Evolutionary conservation across 2,113 vertebrate genomes (phyloP).

Genomic region (Centropus unirufus): DNA sequence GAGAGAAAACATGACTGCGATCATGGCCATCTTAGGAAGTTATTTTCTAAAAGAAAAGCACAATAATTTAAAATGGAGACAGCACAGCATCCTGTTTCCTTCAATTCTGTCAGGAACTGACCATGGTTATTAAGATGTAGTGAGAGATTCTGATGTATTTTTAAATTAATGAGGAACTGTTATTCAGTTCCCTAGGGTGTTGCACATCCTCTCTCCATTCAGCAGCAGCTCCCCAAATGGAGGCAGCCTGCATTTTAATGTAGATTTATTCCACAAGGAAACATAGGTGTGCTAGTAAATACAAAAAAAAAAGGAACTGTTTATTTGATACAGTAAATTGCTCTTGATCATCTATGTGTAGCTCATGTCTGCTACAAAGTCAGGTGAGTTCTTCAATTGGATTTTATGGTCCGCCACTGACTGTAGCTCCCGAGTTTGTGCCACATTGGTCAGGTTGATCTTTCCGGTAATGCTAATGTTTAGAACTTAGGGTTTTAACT

Average conservation of each 20-base stretch:
- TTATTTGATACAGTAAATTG: neutral
- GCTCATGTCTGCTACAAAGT: neutral
- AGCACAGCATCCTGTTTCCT: neutral
- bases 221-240: neutral
- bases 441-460: neutral
- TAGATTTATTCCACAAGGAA: neutral
- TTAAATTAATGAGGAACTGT: neutral
- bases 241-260: neutral
- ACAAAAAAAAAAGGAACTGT: fast-evolving
- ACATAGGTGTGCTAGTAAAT: neutral
- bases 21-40: fast-evolving
- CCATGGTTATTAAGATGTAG: neutral
- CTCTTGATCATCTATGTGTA: neutral
- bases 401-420: neutral
- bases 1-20: neutral
- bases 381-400: neutral
- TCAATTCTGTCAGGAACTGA: neutral
- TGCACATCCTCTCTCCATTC: neutral
- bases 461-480: neutral
- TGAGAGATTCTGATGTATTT: neutral
- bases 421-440: neutral
- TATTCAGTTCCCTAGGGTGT: neutral
- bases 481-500: neutral
- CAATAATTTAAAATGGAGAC: neutral
- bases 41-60: neutral